Evolutionary conservation across 2,113 vertebrate genomes (phyloP), one percentile per base, ranked within the genome.

Genomic region (Sinocyclocheilus grahami): DNA sequence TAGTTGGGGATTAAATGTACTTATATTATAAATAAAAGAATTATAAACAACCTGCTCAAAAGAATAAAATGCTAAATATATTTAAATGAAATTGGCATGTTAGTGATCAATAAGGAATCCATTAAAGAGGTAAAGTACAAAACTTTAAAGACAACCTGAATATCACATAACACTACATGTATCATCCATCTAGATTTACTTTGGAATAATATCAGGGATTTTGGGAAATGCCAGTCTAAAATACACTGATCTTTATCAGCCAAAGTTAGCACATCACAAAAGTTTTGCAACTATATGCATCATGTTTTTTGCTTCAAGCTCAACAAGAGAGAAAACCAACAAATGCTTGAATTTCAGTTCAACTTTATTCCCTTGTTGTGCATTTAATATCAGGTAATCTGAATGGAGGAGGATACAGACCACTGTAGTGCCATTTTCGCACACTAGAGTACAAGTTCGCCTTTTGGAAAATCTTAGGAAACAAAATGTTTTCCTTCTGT

Each of bases 361-460:
- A 85, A 91, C 88, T 91, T 91, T 91, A 91, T 91, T 91, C 62
- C 88, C 88, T 86, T 88, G 78, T 81, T 63, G 89, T 82, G 78
- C 90, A 87, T 88, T 89, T 89, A 91, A 89, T 89, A 89, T 87
- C 83, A 86, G 90, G 88, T 89, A 96, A 94, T 96, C 97, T 96
- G 96, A 96, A 96, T 90, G 95, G 96, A 94, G 94, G 96, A 96
- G 96, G 96, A 95, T 96, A 96, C 88, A 96, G 94, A 93, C 95
- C 96, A 87, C 95, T 95, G 93, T 95, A 96, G 94, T 93, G 95
- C 95, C 94, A 94, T 91, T 94, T 95, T 92, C 94, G 94, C 94
- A 95, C 94, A 88, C 93, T 93, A 93, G 94, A 92, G 90, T 93
- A 92, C 89, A 89, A 55, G 79, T 51, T 12, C 83, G 69, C 86